A percentile compares a stretch with the other conserved stretches of the same genome.
phyloP scores from a whole-genome alignment of 2,113 vertebrate genomes.

The Spermophilus dauricus region DNA sequence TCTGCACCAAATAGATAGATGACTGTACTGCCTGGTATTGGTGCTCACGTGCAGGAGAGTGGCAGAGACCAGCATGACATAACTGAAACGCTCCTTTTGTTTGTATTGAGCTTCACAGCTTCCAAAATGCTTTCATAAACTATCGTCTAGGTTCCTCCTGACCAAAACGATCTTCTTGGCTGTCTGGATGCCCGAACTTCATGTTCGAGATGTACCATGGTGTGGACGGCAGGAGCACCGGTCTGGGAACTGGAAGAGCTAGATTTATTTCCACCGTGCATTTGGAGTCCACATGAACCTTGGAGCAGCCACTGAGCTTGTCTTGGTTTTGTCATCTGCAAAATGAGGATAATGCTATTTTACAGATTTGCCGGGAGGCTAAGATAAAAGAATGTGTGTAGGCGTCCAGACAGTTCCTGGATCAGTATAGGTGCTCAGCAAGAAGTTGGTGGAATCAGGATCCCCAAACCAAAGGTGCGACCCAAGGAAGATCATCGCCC shows the following conservation, averaged over 20 bases:
- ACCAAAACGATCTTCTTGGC: not conserved
- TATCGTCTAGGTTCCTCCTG: not conserved
- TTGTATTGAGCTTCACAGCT: not conserved
- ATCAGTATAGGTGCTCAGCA: not conserved
- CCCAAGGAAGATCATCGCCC: not conserved
- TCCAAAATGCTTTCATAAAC: not conserved
- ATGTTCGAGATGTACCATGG: rapidly evolving
- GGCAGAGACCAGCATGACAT: not conserved
- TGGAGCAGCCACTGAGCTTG: not conserved
- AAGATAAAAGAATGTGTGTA: not conserved
- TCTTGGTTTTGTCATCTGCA: not conserved
- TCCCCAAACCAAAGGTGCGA: not conserved
- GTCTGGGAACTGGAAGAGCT: not conserved
- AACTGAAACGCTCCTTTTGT: not conserved
- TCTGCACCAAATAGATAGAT: not conserved
- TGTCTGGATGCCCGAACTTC: not conserved
- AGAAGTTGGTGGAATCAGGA: not conserved
- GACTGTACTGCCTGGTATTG: not conserved
- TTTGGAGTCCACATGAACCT: not conserved
- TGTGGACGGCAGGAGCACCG: not conserved
- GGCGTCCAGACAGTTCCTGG: not conserved
- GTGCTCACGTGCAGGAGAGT: not conserved
- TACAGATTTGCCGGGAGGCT: not conserved
- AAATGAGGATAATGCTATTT: not conserved
- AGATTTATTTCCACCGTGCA: not conserved